Evolutionary conservation across 2,113 vertebrate genomes (phyloP), one percentile per base, ranked within the genome.

Genomic region (Thermophis baileyi): DNA sequence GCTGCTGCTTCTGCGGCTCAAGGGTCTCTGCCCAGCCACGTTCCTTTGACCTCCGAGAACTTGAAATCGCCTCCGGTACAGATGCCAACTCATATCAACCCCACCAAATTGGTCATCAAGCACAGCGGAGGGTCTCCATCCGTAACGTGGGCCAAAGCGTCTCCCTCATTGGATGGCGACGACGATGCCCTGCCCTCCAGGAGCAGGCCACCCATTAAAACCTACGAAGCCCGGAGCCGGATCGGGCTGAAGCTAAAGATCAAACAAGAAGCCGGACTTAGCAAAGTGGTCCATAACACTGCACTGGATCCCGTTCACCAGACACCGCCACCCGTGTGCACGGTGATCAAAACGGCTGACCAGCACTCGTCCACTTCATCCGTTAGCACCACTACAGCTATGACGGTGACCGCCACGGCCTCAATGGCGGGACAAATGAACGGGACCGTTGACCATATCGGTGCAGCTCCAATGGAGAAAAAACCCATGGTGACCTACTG

Each of bases 201-300:
- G 85, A 99, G 98, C 96, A 98, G 98, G 11, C 99, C 98, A 0
- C 99, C 99, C 10, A 99, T 99, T 85, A 99, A 99, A 95, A 99
- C 99, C 7, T 99, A 99, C 5, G 99, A 99, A 96, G 99, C 99
- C 0, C 98, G 99, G 0, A 98, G 98, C 88, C 97, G 99, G 47
- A 99, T 99, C 0, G 98, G 99, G 25, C 97, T 99, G 90, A 99
- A 99, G 96, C 96, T 99, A 16, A 99, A 99, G 97, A 99, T 99
- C 97, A 99, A 99, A 91, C 99, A 99, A 95, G 99, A 99, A 87
- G 98, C 99, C 0, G 99, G 99, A 0, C 97, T 99, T 89, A 98
- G 98, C 93, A 99, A 99, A 94, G 98, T 99, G 11, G 98, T 99
- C 6, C 99, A 99, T 96, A 99, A 99, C 97, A 99, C 99, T 0